phyloP scores from a whole-genome alignment of 2,888 invertebrate species.

The Cinara cedri region DNA sequence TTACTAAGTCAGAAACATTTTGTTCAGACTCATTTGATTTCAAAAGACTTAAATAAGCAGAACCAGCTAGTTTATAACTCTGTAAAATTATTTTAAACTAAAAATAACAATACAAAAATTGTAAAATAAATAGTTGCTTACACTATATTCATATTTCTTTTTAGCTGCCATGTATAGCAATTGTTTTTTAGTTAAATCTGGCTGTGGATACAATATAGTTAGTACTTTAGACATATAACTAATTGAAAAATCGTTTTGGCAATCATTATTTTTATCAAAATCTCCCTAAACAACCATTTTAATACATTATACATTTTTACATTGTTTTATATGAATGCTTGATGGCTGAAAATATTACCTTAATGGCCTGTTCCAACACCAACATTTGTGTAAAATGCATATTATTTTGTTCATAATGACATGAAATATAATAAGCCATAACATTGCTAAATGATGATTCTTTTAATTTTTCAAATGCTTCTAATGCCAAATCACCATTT shows the following conservation, averaged over 20 bases:
- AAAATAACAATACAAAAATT: not conserved
- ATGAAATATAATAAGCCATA: conserved; percentile 43
- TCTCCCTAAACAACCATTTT: conserved; percentile 18
- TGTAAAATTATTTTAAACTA: conserved; percentile 11
- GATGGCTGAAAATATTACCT: conserved; percentile 8
- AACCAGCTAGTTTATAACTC: conserved; percentile 36
- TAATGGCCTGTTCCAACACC: conserved; percentile 34
- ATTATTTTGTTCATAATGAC: conserved; percentile 40
- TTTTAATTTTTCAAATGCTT: conserved; percentile 38
- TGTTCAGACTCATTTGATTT: conserved; percentile 1
- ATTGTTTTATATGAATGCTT: not conserved
- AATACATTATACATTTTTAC: not conserved
- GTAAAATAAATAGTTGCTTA: not conserved
- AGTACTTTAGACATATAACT: conserved; percentile 28
- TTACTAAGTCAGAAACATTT: conserved; percentile 29
- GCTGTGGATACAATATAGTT: conserved; percentile 34
- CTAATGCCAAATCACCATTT: conserved; percentile 20
- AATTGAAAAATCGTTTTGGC: not conserved
- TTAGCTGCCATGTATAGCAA: conserved; percentile 33
- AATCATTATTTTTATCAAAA: not conserved
- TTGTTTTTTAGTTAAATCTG: conserved; percentile 40
- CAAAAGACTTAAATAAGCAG: conserved; percentile 36
- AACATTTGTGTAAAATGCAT: conserved; percentile 39
- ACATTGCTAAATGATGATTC: conserved; percentile 1
- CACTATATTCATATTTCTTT: conserved; percentile 31